Evolutionary conservation across 2,888 invertebrate genomes (phyloP), one percentile per base, ranked within the genome.

Genomic region (Andrena bicolor): DNA sequence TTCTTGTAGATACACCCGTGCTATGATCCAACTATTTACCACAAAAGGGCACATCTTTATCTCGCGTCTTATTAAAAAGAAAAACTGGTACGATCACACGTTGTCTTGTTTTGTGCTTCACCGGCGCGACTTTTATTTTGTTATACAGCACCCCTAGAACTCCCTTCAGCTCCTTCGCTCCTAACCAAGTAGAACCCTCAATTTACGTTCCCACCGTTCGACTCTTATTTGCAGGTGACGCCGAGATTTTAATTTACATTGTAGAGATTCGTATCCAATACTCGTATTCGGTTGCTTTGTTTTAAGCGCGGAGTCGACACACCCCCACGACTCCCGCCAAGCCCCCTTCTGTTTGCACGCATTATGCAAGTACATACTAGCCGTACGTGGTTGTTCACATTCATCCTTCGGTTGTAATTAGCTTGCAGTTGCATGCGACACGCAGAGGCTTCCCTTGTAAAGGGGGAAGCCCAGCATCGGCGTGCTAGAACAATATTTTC

Each of bases 41-140:
- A 84, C 74, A 70, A 30, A 71, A 66, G 79, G 49, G 41, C 74
- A 84, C 78, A 68, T 53, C 48, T 5, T 85, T 90, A 87, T 89
- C 88, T 85, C 85, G 87, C 61, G 88, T 82, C 28, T 90, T 88
- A 90, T 90, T 90, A 90, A 90, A 88, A 85, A 66, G 56, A 26
- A 72, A 63, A 63, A 90, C 86, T 90, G 89, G 86, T 89, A 90
- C 89, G 88, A 91, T 90, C 90, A 92, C 87, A 93, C 92, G 58
- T 93, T 92, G 90, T 90, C 91, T 91, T 82, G 49, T 77, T 80
- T 71, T 35, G 68, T 10, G 56, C 74, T 70, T 30, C 5, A 41
- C 41, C 30, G 30, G 61, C n/a, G 30, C 16, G 30, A 66, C 41
- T 75, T 70, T 70, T 76, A 48, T 70, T 74, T 75, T 79, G n/a